Conservation (phyloP, 2,888 invertebrate genomes). For the Drosophila acutilabella region DNA sequence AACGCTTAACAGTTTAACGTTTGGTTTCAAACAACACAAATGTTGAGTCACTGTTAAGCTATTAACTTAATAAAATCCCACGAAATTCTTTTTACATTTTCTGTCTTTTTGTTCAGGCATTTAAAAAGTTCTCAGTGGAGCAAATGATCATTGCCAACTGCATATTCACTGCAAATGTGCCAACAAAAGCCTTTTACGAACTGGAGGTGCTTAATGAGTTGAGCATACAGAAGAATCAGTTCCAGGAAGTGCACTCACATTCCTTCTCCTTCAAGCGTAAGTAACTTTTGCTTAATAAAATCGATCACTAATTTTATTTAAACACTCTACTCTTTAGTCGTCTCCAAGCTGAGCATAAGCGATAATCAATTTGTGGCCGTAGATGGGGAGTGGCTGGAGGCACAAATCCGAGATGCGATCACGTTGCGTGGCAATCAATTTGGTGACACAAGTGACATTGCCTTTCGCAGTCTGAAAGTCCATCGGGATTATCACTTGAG, state of each 20-base stretch:
- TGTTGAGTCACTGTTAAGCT: slow-evolving; percentile 1
- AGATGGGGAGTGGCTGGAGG: slow-evolving; percentile 84
- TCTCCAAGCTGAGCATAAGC: slow-evolving; percentile 80
- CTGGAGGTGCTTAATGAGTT: slow-evolving; percentile 89
- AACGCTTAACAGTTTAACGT: not conserved
- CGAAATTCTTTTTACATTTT: not conserved
- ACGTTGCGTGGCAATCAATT: slow-evolving; percentile 82
- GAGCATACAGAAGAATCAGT: slow-evolving; percentile 88
- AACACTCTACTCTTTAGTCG: slow-evolving; percentile 56
- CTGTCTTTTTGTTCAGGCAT: slow-evolving; percentile 86
- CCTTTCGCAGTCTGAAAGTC: slow-evolving; percentile 82
- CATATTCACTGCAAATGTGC: slow-evolving; percentile 87
- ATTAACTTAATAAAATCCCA: too few species aligned
- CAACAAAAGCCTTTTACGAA: slow-evolving; percentile 91
- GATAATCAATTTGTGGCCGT: slow-evolving; percentile 80
- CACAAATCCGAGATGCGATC: slow-evolving; percentile 79
- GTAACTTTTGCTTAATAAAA: slow-evolving; percentile 7
- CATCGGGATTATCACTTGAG: slow-evolving; percentile 81
- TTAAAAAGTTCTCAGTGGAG: slow-evolving; percentile 91
- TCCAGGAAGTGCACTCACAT: slow-evolving; percentile 88
- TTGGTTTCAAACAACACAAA: too few species aligned
- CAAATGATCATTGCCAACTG: slow-evolving; percentile 89
- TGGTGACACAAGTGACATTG: slow-evolving; percentile 81
- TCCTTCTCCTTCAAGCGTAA: slow-evolving; percentile 87
- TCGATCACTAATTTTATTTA: not conserved